Evolutionary conservation across 2,113 vertebrate species (phyloP), one percentile per base, ranked within the genome.

Genomic region (Megaleporinus macrocephalus): DNA sequence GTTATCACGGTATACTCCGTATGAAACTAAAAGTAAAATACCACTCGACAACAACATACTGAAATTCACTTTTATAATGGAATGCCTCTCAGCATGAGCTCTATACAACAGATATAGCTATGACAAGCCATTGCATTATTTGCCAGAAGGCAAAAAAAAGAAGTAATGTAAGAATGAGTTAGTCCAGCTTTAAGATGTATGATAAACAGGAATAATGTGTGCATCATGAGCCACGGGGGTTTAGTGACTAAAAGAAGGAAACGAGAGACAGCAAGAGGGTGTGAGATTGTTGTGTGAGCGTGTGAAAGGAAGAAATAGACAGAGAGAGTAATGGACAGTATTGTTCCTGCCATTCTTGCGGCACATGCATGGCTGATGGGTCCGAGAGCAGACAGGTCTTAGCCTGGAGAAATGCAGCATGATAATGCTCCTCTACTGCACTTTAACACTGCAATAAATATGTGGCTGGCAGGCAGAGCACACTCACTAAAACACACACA

Each of bases 381-480:
- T 65, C 70, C 18, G 10, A 55, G 61, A 44, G 22, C 13, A 74
- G 76, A 74, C 82, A 68, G 16, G 49, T 57, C 29, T 27, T 7
- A 29, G 57, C 76, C 70, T 14, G 24, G 30, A 57, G 82, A 73
- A 44, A 44, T 24, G 15, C 22, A 65, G 29, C 10, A 44, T 26
- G 57, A 80, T 76, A 80, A 51, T 20, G 14, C 36, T 9, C n/a
- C 65, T 80, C 72, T 71, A 71, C 30, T 66, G 44, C 49, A 36
- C 49, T 44, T 83, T 51, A 68, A 74, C 69, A 59, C 65, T 74
- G 76, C 33, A 84, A 79, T 84, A 74, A 63, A 81, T 63, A 47
- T 44, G 62, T n/a, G 51, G 57, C 78, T 66, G 14, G 36, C 14
- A 84, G 78, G 26, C 36, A 73, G 30, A 69, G 16, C 41, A 22